These are phyloP conservation scores for Rhinichthys osculus DNA, from an alignment of 2,797 vertebrate genomes.

Conservation along the genomic window DNA sequence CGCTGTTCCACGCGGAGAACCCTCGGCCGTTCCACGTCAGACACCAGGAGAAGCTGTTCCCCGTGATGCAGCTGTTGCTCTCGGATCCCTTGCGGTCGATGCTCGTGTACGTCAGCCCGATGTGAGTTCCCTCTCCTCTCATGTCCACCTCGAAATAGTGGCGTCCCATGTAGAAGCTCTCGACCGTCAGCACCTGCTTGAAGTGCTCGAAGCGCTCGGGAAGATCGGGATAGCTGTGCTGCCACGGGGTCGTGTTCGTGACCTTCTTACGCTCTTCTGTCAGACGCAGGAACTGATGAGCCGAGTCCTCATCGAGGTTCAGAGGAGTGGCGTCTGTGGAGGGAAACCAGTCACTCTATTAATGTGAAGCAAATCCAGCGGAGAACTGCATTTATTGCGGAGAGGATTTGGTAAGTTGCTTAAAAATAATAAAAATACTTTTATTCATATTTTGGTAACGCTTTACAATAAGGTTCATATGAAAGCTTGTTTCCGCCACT, in stretches of 20 bases:
- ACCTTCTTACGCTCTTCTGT: slow-evolving; percentile 82
- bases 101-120: slow-evolving; percentile 83
- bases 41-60: slow-evolving; percentile 86
- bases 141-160: slow-evolving; percentile 85
- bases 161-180: slow-evolving; percentile 84
- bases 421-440: too few species aligned
- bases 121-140: slow-evolving; percentile 77
- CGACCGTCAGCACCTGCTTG: slow-evolving; percentile 79
- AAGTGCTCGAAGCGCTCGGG: slow-evolving; percentile 81
- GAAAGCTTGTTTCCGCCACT: too few species aligned
- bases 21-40: slow-evolving; percentile 81
- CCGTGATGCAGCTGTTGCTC: slow-evolving; percentile 80
- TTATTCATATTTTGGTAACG: too few species aligned
- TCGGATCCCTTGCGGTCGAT: slow-evolving; percentile 79
- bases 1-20: slow-evolving; percentile 85
- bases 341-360: not conserved
- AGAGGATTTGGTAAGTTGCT: too few species aligned
- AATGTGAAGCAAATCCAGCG: not conserved
- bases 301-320: slow-evolving; percentile 74
- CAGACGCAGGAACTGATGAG: slow-evolving; percentile 87
- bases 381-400: too few species aligned
- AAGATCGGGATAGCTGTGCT: slow-evolving; percentile 80
- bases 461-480: too few species aligned
- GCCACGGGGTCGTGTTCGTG: slow-evolving; percentile 85
- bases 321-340: slow-evolving; percentile 68